Base-by-base conservation (phyloP, 2,888 invertebrate species). In the Hipparchia semele region DNA sequence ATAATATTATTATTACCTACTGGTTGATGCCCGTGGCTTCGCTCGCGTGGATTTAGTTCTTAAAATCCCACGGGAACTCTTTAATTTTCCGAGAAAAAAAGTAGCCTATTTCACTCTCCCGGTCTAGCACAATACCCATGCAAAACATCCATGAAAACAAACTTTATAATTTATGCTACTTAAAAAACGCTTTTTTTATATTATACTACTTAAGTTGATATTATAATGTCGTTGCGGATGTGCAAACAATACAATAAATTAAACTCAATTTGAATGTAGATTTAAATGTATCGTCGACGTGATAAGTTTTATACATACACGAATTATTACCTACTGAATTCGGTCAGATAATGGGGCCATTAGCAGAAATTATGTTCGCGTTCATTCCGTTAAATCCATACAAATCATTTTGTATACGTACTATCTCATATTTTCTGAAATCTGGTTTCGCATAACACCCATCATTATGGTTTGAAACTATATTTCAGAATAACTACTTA, bases 251-350 rank as follows among this genome's bases (percentile, higher is more conserved):
- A 10, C 6, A 39, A 60, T 39, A 33, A 33, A 39, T 39, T 39
- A 33, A 12, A 60, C 10, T 10, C 10, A 60, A 4, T 60, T 53
- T 33, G 51, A 33, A 65, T 12, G 53, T 2, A 53, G 51, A 33
- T 65, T 65, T 53, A 65, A 65, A 53, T 64, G 23, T 13, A 51
- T 65, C 51, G 39, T 60, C 12, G 51, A 65, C 51, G 65, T 65
- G 65, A 65, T 65, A 65, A 65, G 65, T 65, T 65, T 61, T 65
- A 65, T 33, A 39, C 65, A 65, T 65, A 65, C 64, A 51, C 51
- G 65, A 51, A 53, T 53, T 53, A 65, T 65, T 65, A 53, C 65
- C 65, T 6, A 65, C 65, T 65, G 65, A 65, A 53, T 65, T 65
- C 53, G 65, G 65, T 65, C 53, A 65, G 65, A 65, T 65, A 65